Conservation (phyloP, 2,113 vertebrate genomes). For the Calypte anna region DNA sequence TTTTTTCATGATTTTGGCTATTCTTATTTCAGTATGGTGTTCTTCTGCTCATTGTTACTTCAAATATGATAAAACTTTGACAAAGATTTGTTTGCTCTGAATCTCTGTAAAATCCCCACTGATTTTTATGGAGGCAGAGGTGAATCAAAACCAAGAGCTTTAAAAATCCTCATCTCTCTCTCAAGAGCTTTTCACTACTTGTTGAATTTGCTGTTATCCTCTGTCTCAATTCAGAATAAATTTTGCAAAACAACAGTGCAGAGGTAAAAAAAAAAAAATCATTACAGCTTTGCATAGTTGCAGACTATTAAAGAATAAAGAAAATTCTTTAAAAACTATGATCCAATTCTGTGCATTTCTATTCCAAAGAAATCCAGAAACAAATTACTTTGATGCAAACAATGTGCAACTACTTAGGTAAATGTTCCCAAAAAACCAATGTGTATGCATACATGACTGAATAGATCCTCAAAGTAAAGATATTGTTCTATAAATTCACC, state of each 20-base stretch:
- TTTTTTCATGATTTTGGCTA: not conserved
- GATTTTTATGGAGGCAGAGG: not conserved
- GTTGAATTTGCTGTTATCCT: not conserved
- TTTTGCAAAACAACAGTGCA: not conserved
- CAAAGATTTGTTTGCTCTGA: not conserved
- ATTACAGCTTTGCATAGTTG: not conserved
- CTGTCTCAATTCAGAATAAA: not conserved
- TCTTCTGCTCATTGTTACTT: not conserved
- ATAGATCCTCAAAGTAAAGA: not conserved
- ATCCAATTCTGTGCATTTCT: not conserved
- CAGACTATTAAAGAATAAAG: not conserved
- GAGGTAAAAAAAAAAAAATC: not conserved
- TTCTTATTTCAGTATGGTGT: not conserved
- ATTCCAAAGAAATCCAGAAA: not conserved
- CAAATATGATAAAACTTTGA: not conserved
- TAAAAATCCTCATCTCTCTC: not conserved
- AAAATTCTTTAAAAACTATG: not conserved
- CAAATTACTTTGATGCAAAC: not conserved
- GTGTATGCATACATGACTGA: not conserved
- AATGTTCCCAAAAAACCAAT: not conserved
- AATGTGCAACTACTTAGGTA: not conserved
- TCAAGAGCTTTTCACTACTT: not conserved
- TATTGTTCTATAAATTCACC: not conserved
- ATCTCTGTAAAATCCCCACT: not conserved
- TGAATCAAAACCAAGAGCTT: not conserved